Evolutionary conservation across 92 coral and sea anemone genomes (phyloP).

Genomic region (Porites divaricata): DNA sequence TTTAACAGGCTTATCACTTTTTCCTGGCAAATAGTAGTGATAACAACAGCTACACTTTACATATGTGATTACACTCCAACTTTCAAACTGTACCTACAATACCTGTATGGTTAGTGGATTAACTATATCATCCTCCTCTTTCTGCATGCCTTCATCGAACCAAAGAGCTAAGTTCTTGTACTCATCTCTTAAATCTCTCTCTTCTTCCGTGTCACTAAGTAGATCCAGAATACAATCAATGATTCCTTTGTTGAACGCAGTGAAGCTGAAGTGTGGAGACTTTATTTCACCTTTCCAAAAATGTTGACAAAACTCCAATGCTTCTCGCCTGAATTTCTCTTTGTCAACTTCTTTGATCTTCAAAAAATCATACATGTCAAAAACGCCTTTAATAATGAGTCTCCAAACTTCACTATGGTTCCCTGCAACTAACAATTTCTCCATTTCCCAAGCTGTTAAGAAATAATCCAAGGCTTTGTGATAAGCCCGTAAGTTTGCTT

Average conservation of each 20-base stretch:
- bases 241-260: not conserved
- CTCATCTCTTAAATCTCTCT: not conserved
- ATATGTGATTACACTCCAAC: not conserved
- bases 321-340: conserved; percentile 2
- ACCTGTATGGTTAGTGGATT: not conserved
- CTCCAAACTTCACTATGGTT: conserved; percentile 67
- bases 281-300: conserved; percentile 10
- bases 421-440: conserved; percentile 51
- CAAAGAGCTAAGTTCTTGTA: not conserved
- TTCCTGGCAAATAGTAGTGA: too few species aligned
- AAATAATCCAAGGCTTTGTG: conserved; percentile 50
- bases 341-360: not conserved
- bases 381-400: conserved; percentile 25
- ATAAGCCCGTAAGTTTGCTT: conserved; percentile 39
- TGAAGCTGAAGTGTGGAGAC: conserved; percentile 1
- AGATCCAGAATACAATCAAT: conserved; percentile 1
- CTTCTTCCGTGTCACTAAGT: not conserved
- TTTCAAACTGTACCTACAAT: not conserved
- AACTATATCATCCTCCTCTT: not conserved
- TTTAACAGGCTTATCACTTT: too few species aligned
- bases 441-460: conserved; percentile 69
- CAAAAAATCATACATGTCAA: not conserved
- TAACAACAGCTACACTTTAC: too few species aligned
- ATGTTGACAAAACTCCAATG: conserved; percentile 17
- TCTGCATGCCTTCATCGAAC: conserved; percentile 11